A percentile compares a stretch with the other conserved stretches of the same genome.
Evolutionary conservation across 2,888 invertebrate genomes (phyloP).

Genomic region (Lacanobia wlatinum): DNA sequence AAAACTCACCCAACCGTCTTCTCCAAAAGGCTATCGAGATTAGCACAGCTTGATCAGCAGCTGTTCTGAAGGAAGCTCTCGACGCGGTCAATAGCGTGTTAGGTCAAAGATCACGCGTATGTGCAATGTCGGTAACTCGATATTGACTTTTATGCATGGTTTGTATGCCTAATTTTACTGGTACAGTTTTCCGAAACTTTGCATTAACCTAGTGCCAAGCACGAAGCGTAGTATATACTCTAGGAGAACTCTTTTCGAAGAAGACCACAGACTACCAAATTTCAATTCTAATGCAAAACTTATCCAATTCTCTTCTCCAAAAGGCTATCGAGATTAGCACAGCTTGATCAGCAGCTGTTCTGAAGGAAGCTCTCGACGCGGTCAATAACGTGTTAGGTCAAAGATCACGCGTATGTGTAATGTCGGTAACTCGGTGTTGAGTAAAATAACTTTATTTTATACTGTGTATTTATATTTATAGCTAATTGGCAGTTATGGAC

Average conservation of each 20-base stretch:
- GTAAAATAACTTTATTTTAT: slow-evolving; percentile 23
- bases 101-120: slow-evolving; percentile 36
- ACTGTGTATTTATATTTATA: too few species aligned
- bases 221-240: too few species aligned
- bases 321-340: slow-evolving; percentile 2
- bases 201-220: too few species aligned
- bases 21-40: slow-evolving; percentile 7
- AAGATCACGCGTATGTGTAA: slow-evolving; percentile 31
- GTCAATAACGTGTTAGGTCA: slow-evolving; percentile 42
- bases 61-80: slow-evolving; percentile 12
- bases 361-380: slow-evolving; percentile 19
- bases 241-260: background rate
- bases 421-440: slow-evolving; percentile 3
- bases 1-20: slow-evolving; percentile 1
- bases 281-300: background rate
- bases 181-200: too few species aligned
- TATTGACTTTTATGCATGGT: too few species aligned
- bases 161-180: too few species aligned
- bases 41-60: background rate
- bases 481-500: background rate
- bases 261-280: background rate
- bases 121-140: too few species aligned
- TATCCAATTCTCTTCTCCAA: slow-evolving; percentile 2
- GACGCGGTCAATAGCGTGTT: slow-evolving; percentile 35
- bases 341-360: slow-evolving; percentile 7